phyloP scores from a whole-genome alignment of 2,888 invertebrate species.

The Dysmachus trigonus region DNA sequence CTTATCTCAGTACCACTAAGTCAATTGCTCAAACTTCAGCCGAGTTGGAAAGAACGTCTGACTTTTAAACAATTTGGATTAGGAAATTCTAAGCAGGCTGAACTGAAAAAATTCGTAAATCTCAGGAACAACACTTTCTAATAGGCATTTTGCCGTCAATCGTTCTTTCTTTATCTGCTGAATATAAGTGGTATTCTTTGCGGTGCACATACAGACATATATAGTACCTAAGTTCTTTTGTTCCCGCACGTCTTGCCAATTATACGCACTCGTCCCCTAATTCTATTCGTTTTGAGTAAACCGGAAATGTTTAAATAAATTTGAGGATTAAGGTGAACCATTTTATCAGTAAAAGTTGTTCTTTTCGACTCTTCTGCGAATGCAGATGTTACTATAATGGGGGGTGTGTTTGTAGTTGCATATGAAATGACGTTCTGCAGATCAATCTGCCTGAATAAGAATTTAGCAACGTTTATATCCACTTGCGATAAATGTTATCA shows the following conservation, averaged over 20 bases:
- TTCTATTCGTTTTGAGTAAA: background rate
- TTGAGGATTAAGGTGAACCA: background rate
- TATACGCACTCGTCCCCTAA: background rate
- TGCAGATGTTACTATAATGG: background rate
- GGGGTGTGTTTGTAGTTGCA: background rate
- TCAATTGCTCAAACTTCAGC: background rate
- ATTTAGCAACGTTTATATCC: background rate
- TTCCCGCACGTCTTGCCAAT: background rate
- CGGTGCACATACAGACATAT: background rate
- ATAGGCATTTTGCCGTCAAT: background rate
- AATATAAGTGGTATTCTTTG: background rate
- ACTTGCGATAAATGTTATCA: background rate
- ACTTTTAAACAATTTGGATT: background rate
- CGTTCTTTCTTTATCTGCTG: background rate
- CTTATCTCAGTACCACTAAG: background rate
- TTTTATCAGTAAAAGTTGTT: background rate
- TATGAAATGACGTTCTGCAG: background rate
- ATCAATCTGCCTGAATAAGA: background rate
- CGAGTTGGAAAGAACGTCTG: background rate
- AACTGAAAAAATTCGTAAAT: background rate
- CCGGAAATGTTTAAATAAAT: background rate
- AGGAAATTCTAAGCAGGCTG: background rate
- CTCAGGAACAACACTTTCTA: background rate
- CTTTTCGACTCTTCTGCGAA: background rate
- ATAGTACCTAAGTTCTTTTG: background rate